Base-by-base conservation (phyloP, 2,888 invertebrate genomes). In the Cylloceria caligata region DNA sequence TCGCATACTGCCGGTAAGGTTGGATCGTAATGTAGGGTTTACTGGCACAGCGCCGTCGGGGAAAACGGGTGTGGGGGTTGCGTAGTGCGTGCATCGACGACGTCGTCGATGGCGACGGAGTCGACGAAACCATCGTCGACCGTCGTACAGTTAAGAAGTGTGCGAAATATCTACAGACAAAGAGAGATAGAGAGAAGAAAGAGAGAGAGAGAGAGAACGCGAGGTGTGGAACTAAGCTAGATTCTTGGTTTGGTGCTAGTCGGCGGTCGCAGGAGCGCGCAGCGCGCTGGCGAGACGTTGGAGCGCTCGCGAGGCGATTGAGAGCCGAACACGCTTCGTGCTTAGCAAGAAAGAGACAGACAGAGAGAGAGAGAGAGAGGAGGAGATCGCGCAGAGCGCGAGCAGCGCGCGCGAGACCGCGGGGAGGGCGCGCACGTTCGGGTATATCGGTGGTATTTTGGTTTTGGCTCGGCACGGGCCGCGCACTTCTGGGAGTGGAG, bases 401-500 rank as follows among this genome's bases (percentile, higher is more conserved):
- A 84, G 81, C 76, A 68, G 81, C 80, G 83, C 74, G 81, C 78
- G 84, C 81, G 83, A 81, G 81, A 74, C 67, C 81, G 82, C 82
- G 86, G 72, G 84, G 80, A 71, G 64, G 80, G 83, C 74, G 68
- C 67, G 74, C 55, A 72, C 82, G 82, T 76, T 78, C 78, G 82
- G 81, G 88, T 88, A 89, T 88, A 90, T 90, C 89, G 91, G 88
- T 90, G 92, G 91, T 92, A 92, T 92, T 92, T 92, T 92, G 91
- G 92, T 92, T 92, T 92, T 92, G 92, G 92, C 92, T 92, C 92
- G 91, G 89, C 90, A 90, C 91, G 90, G 88, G 89, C 90, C 90
- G 91, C 89, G 91, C 92, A 90, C 91, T 92, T 92, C 92, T 92
- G 92, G 92, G 92, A 92, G 92, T 91, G 92, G 91, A 92, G 92